These are phyloP conservation scores for Sycophila texana DNA, from an alignment of 2,888 invertebrate species.

Conservation along the genomic window DNA sequence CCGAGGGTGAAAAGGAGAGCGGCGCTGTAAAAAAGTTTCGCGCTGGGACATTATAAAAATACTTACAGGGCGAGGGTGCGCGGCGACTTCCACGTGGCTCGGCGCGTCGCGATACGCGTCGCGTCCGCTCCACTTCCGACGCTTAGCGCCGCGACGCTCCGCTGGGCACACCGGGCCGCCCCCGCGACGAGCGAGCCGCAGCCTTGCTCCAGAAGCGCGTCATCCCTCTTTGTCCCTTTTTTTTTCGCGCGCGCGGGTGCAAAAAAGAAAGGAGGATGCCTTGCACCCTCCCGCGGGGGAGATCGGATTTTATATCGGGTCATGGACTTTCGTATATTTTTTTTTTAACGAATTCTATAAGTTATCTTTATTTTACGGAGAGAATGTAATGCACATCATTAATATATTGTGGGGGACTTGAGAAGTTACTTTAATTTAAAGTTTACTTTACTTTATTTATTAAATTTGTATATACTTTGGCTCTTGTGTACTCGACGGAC, in stretches of 20 bases:
- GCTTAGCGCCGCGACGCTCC: conserved; percentile 73
- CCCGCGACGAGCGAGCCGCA: conserved; percentile 42
- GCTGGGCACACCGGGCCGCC: conserved; percentile 62
- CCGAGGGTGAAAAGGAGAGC: no score
- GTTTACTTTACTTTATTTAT: neutral
- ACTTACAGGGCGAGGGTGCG: no score
- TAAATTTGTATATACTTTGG: neutral
- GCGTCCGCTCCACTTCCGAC: conserved; percentile 73
- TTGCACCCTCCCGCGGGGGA: neutral
- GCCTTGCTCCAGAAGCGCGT: conserved; percentile 50
- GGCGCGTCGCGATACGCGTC: no score
- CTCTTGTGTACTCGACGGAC: no score
- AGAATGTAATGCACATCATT: neutral
- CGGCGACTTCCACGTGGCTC: no score
- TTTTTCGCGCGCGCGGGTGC: neutral
- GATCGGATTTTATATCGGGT: neutral
- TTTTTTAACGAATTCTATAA: neutral
- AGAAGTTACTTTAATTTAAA: neutral
- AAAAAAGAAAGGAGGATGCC: neutral
- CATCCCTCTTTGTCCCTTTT: conserved; percentile 10
- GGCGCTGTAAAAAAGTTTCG: no score
- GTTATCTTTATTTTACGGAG: neutral
- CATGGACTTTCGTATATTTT: neutral
- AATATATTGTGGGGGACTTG: no score
- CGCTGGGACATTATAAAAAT: neutral